A percentile compares a stretch with the other conserved stretches of the same genome.
phyloP scores from a whole-genome alignment of 2,113 vertebrate genomes.

The Protobothrops mucrosquamatus region DNA sequence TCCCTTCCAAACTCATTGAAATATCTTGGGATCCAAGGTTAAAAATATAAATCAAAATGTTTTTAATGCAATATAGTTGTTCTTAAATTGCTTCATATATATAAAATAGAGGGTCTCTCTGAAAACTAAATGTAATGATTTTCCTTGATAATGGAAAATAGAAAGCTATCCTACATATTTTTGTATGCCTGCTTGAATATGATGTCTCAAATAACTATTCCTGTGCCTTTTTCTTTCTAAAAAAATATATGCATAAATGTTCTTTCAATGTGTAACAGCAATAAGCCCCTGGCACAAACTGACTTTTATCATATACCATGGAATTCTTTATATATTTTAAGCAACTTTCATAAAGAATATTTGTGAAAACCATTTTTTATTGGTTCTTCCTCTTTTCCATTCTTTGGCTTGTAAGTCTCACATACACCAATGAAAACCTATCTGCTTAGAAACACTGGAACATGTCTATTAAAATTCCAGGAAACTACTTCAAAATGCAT shows the following conservation, averaged over 20 bases:
- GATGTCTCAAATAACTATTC: neutral
- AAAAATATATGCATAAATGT: neutral
- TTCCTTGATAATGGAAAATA: neutral
- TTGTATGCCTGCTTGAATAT: neutral
- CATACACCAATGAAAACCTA: slow-evolving; percentile 1
- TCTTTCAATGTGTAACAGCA: neutral
- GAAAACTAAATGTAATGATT: neutral
- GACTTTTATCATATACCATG: neutral
- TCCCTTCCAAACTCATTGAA: neutral
- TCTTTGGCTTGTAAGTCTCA: neutral
- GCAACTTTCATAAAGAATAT: neutral
- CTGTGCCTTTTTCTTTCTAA: neutral
- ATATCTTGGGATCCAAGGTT: neutral
- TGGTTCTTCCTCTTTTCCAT: neutral
- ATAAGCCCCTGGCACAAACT: neutral
- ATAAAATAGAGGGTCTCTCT: neutral
- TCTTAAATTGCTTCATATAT: neutral
- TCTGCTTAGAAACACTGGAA: neutral
- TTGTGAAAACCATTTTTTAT: neutral
- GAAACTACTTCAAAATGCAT: neutral
- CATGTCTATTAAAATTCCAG: slow-evolving; percentile 8
- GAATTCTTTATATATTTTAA: slow-evolving; percentile 7
- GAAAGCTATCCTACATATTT: neutral
- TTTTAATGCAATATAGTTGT: neutral
- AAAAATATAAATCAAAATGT: neutral